Conservation (phyloP, 2,888 invertebrate species). For the Synanthedon formicaeformis region DNA sequence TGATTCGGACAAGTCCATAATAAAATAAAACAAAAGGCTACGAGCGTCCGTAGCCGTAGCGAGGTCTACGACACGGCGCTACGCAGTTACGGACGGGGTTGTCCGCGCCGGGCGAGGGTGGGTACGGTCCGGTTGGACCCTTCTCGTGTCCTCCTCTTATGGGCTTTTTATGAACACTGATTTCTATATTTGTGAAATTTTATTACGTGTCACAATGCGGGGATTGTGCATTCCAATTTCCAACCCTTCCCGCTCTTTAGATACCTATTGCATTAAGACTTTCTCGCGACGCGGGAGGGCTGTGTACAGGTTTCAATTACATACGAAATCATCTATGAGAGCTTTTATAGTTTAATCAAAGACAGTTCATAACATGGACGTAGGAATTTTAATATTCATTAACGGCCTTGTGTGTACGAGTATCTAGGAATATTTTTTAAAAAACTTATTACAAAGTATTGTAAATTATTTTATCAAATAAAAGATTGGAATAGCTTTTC, state of each 20-base stretch:
- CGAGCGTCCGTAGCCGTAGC: constrained; percentile 9
- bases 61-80: constrained; percentile 1
- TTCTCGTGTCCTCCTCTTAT: constrained; percentile 18
- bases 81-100: constrained; percentile 1
- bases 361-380: too few relatives aligned
- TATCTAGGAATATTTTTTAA: too few relatives aligned
- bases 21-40: neutral
- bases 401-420: too few relatives aligned
- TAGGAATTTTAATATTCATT: too few relatives aligned
- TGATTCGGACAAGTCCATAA: too few relatives aligned
- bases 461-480: too few relatives aligned
- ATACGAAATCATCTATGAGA: too few relatives aligned
- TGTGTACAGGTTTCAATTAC: constrained; percentile 1
- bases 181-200: constrained; percentile 27
- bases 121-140: constrained; percentile 6
- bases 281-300: constrained; percentile 19
- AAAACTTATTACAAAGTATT: too few relatives aligned
- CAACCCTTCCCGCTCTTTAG: constrained; percentile 10
- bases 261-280: constrained; percentile 28
- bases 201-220: constrained; percentile 1
- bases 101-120: constrained; percentile 4
- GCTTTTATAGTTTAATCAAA: too few relatives aligned
- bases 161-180: constrained; percentile 32
- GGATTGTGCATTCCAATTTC: constrained; percentile 3
- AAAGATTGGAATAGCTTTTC: too few relatives aligned